Base-by-base conservation (phyloP, 1,140 invertebrate genomes). In the Eriocheir sinensis region DNA sequence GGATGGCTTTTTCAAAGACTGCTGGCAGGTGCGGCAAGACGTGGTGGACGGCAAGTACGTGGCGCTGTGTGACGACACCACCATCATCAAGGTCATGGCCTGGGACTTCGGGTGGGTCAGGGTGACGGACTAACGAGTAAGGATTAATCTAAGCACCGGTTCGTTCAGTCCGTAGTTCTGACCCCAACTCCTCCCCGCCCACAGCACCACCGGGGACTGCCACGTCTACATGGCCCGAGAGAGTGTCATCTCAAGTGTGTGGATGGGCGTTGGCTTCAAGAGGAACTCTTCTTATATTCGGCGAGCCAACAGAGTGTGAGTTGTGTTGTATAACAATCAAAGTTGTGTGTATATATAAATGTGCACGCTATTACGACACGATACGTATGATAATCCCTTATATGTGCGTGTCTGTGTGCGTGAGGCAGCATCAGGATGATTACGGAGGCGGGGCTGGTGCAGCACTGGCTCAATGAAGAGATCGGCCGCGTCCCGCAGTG, bases 51-150 rank as follows among this genome's bases (percentile, higher is more conserved):
- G 89, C 4, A 72, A 91, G 34, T 91, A 53, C 53, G 89, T 60
- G n/a, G 89, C 53, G 53, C 21, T 91, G 41, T 91, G 89, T 80
- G 72, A 79, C 60, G 79, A 60, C 32, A 79, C 79, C n/a, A 91
- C 34, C 53, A 80, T 80, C 36, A 38, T 36, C 0, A 79, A 34
- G 60, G 89, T 72, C 53, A 91, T 91, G 89, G 41, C 89, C 15
- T 91, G 89, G 89, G 89, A 91, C 30, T 91, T 91, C 32, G 34
- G 89, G 89, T 91, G 34, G 60, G 41, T 85, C 83, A 36, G 27
- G 12, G 36, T 27, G 40, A 0, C 17, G 21, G 36, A 4, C 34
- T 34, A n/a, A n/a, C n/a, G 27, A 34, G 60, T 27, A 21, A n/a
- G 60, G n/a, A n/a, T n/a, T n/a, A 72, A 72, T n/a, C 17, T 72